These are phyloP conservation scores for Poeciliopsis prolifica DNA, from an alignment of 2,113 vertebrate genomes.

Conservation along the genomic window DNA sequence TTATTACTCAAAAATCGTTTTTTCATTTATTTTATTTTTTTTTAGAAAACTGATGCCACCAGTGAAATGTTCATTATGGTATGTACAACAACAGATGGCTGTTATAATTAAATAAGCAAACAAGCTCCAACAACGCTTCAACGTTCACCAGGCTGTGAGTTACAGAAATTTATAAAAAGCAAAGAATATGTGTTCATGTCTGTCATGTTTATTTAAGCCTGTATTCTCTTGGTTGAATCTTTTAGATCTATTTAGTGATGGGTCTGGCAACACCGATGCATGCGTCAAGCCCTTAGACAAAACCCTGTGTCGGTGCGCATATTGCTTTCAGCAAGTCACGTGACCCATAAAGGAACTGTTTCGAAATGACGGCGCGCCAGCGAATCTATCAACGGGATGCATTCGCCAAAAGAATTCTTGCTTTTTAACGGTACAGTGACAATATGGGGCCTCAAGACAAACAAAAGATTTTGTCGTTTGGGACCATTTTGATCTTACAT, in stretches of 20 bases:
- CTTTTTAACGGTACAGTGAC: no score
- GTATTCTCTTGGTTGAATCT: constrained; percentile 1
- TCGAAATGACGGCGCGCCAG: no score
- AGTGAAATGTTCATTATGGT: constrained; percentile 29
- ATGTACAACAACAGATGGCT: constrained; percentile 2
- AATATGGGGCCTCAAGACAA: no score
- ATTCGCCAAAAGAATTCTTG: no score
- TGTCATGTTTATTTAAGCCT: constrained; percentile 4
- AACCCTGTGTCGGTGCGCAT: no score
- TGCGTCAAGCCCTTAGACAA: no score
- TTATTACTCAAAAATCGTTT: constrained; percentile 47
- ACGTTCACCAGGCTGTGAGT: background rate
- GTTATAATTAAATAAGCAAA: constrained; percentile 31
- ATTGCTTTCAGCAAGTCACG: no score
- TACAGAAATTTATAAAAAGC: background rate
- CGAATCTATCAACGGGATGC: no score
- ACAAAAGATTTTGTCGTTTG: no score
- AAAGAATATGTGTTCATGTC: background rate
- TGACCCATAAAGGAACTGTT: no score
- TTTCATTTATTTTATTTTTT: constrained; percentile 8
- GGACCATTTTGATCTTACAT: no score
- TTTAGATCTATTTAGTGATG: constrained; percentile 12
- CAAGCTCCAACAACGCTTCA: constrained; percentile 9
- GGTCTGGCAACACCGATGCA: no score
- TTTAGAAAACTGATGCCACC: constrained; percentile 45